These are phyloP conservation scores for Agrotis exclamationis DNA, from an alignment of 2,888 invertebrate species.

Conservation along the genomic window DNA sequence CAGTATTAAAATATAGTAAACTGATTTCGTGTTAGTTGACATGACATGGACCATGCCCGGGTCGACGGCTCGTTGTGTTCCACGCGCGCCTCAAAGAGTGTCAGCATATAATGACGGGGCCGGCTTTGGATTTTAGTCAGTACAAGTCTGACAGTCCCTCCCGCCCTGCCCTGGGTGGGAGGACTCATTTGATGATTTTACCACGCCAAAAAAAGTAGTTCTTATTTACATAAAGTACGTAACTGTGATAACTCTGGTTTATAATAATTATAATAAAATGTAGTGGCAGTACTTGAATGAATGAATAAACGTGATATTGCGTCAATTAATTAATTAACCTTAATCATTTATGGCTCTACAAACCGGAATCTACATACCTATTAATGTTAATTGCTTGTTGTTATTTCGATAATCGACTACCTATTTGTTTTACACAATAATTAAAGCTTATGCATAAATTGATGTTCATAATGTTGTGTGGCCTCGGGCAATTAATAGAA, in stretches of 20 bases:
- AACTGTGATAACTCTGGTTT: not conserved
- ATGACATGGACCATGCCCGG: no score
- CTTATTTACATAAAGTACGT: no score
- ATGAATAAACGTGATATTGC: not conserved
- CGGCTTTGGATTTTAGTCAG: no score
- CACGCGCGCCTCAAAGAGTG: no score
- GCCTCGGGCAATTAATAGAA: constrained; percentile 1
- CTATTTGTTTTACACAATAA: constrained; percentile 31
- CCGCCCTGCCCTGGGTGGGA: no score
- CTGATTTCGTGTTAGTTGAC: no score
- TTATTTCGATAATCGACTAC: constrained; percentile 11
- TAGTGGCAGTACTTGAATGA: not conserved
- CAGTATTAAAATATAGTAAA: no score
- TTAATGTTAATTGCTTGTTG: not conserved
- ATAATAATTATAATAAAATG: not conserved
- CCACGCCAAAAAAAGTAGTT: no score
- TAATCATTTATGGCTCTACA: constrained; percentile 16
- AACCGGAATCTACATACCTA: constrained; percentile 7
- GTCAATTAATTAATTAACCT: constrained; percentile 17
- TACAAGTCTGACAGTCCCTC: no score
- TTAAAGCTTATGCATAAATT: constrained; percentile 17
- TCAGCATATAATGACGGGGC: no score
- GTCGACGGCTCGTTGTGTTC: no score
- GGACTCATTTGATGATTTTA: no score
- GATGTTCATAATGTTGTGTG: constrained; percentile 13